Percentiles rank a stretch among this genome's conserved stretches.
Evolutionary conservation across 92 coral and sea anemone genomes (phyloP).

Genomic region (Phenganax stokvisi): DNA sequence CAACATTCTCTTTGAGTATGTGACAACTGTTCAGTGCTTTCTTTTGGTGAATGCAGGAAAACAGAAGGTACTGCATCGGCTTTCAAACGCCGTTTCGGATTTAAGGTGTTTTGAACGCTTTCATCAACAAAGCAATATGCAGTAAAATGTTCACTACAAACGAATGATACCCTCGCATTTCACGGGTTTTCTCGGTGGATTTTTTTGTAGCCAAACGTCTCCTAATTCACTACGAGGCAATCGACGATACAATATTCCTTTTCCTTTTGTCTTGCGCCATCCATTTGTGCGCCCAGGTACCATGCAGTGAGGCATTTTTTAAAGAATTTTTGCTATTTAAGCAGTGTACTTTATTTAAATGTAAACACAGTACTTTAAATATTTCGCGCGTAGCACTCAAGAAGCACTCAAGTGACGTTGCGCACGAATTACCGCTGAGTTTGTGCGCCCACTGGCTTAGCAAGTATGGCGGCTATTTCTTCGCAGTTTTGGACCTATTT

Average conservation of each 20-base stretch:
- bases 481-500: no score
- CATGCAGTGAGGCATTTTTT: conserved; percentile 25
- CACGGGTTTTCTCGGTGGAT: conserved; percentile 6
- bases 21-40: no score
- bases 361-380: neutral
- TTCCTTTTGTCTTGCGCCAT: neutral
- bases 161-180: neutral
- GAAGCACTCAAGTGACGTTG: no score
- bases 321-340: neutral
- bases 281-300: conserved; percentile 12
- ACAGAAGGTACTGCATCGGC: no score
- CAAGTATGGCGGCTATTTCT: no score
- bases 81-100: no score
- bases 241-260: neutral
- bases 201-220: conserved; percentile 1
- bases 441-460: no score
- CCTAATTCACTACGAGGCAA: neutral
- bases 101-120: no score
- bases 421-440: no score
- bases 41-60: no score
- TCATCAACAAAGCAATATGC: neutral
- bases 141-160: conserved; percentile 15
- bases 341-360: no score
- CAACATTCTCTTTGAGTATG: no score
- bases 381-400: neutral